Percentiles rank a stretch among this genome's conserved stretches.
phyloP scores from a whole-genome alignment of 2,888 invertebrate species.

The Temnothorax unifasciatus region DNA sequence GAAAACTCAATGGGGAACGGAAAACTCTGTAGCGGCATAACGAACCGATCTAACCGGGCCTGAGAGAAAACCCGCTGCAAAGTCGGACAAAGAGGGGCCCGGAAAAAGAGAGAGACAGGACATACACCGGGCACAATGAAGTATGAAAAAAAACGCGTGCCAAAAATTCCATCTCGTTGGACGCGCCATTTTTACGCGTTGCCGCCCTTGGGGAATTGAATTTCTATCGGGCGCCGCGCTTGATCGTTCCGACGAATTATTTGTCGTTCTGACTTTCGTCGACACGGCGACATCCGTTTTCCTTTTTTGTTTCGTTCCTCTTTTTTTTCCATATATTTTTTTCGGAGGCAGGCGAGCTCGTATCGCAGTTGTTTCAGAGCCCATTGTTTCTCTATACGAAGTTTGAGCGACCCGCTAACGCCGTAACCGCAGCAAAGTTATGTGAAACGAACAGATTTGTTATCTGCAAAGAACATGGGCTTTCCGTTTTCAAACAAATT shows the following conservation, averaged over 20 bases:
- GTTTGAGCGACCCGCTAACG: constrained; percentile 48
- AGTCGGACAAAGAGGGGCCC: constrained; percentile 28
- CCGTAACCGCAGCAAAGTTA: constrained; percentile 45
- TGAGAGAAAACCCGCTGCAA: constrained; percentile 56
- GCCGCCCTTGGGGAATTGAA: constrained; percentile 70
- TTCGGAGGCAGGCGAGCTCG: constrained; percentile 25
- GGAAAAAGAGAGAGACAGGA: constrained; percentile 46
- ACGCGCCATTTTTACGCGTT: constrained; percentile 67
- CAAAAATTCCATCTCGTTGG: constrained; percentile 74
- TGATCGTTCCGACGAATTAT: constrained; percentile 72
- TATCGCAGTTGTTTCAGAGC: constrained; percentile 42
- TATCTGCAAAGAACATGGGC: constrained; percentile 36
- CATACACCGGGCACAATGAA: constrained; percentile 52
- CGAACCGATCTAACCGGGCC: constrained; percentile 62
- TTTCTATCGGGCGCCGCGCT: constrained; percentile 67
- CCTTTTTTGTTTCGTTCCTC: constrained; percentile 42
- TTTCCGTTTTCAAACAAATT: constrained; percentile 6
- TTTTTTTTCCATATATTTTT: constrained; percentile 15
- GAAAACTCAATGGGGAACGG: constrained; percentile 57
- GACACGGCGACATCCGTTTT: constrained; percentile 56
- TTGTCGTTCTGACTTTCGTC: constrained; percentile 67
- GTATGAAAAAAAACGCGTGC: constrained; percentile 64
- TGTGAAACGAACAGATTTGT: constrained; percentile 50
- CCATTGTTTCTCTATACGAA: constrained; percentile 49
- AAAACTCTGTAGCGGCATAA: constrained; percentile 65